Percentiles rank a stretch among this genome's conserved stretches.
These are phyloP conservation scores for Phymatocera aterrima DNA, from an alignment of 2,888 invertebrate genomes.

Conservation along the genomic window DNA sequence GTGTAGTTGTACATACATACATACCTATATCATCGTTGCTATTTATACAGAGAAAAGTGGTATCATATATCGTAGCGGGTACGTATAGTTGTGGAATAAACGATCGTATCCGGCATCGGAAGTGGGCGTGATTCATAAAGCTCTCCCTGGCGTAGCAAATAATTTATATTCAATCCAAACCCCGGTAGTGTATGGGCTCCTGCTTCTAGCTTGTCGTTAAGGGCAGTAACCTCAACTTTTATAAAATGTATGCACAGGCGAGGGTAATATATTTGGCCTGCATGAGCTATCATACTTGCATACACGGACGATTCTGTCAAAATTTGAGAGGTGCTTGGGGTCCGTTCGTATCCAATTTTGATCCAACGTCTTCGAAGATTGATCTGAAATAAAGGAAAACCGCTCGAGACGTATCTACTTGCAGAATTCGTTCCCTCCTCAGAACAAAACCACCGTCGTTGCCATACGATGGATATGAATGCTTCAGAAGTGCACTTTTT, in stretches of 20 bases:
- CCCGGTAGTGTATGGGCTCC: not conserved
- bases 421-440: too few relatives aligned
- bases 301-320: too few relatives aligned
- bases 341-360: too few relatives aligned
- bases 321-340: too few relatives aligned
- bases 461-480: too few relatives aligned
- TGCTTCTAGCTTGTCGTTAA: slow-evolving; percentile 11
- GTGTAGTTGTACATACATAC: not conserved
- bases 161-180: slow-evolving; percentile 39
- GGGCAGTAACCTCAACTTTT: slow-evolving; percentile 15
- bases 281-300: not conserved
- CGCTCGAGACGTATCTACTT: too few relatives aligned
- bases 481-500: too few relatives aligned
- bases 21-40: not conserved
- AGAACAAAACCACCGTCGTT: too few relatives aligned
- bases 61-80: not conserved
- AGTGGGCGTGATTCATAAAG: slow-evolving; percentile 40
- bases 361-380: too few relatives aligned
- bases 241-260: slow-evolving; percentile 9
- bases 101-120: slow-evolving; percentile 42
- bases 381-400: too few relatives aligned
- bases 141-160: slow-evolving; percentile 2
- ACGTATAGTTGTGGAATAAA: slow-evolving; percentile 20
- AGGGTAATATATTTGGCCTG: slow-evolving; percentile 7
- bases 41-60: slow-evolving; percentile 23